These are phyloP conservation scores for Sebastiscus albofasciatus DNA, from an alignment of 2,797 vertebrate species.

Conservation along the genomic window DNA sequence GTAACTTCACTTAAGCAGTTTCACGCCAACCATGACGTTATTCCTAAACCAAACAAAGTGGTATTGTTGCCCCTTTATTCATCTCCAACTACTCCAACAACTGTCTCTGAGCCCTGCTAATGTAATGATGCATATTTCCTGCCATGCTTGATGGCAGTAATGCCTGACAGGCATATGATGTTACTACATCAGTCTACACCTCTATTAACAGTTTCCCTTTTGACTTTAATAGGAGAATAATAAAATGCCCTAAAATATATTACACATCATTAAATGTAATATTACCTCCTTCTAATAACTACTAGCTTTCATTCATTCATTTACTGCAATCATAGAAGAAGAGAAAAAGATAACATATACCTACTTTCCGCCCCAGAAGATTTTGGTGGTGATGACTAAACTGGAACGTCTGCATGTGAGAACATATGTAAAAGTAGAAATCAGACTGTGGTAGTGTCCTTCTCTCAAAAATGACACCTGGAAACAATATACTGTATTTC, in stretches of 20 bases:
- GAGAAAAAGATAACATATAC: slow-evolving; percentile 56
- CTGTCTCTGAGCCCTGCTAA: neutral
- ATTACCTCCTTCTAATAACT: neutral
- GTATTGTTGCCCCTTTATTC: neutral
- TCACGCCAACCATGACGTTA: no score
- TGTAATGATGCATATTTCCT: neutral
- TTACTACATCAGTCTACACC: neutral
- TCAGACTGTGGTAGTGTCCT: neutral
- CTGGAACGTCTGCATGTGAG: slow-evolving; percentile 89
- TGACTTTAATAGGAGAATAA: neutral
- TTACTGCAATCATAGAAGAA: neutral
- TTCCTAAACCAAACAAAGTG: no score
- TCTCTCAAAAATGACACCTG: neutral
- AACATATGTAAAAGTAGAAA: neutral
- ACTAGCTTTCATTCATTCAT: neutral
- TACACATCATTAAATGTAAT: neutral
- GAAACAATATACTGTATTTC: neutral
- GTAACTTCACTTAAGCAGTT: no score
- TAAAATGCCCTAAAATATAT: neutral
- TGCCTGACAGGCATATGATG: neutral
- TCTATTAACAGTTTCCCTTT: neutral
- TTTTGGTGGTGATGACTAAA: slow-evolving; percentile 97
- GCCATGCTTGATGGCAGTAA: no score
- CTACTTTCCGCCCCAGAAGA: slow-evolving; percentile 98
- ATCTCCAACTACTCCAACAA: neutral